A percentile compares a stretch with the other conserved stretches of the same genome.
These are phyloP conservation scores for Gorsachius goisagi DNA, from an alignment of 2,113 vertebrate species.

Conservation along the genomic window DNA sequence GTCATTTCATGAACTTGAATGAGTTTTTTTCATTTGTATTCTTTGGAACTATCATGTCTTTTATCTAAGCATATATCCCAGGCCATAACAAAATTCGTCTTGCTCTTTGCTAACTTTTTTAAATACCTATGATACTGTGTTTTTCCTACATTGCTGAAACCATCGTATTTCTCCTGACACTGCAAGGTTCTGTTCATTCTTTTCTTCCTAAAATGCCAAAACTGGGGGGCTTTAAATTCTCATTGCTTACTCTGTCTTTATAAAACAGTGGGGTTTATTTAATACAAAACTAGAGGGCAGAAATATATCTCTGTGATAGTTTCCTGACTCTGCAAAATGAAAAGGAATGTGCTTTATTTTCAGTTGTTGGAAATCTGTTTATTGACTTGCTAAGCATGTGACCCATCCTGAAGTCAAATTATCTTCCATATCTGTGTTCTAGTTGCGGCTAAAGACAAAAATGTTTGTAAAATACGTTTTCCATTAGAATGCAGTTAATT, in stretches of 20 bases:
- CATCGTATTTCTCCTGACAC: not conserved
- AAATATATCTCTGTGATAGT: not conserved
- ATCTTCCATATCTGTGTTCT: not conserved
- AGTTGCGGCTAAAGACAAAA: not conserved
- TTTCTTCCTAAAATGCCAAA: not conserved
- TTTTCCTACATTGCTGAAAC: slow-evolving; percentile 16
- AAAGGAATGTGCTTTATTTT: not conserved
- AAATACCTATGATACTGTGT: not conserved
- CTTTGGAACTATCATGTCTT: slow-evolving; percentile 59
- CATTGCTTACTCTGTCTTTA: not conserved
- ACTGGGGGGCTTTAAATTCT: not conserved
- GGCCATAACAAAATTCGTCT: not conserved
- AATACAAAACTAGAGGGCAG: not conserved
- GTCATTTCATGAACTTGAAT: slow-evolving; percentile 35
- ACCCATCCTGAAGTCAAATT: not conserved
- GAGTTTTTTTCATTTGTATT: slow-evolving; percentile 42
- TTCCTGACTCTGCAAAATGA: not conserved
- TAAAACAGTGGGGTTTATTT: not conserved
- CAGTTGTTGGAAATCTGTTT: not conserved
- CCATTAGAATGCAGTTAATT: not conserved
- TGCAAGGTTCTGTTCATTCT: not conserved
- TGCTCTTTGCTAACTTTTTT: slow-evolving; percentile 19
- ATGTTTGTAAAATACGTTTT: not conserved
- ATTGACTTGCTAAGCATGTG: not conserved
- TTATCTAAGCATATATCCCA: slow-evolving; percentile 28